Base-by-base conservation (phyloP, 2,888 invertebrate species). In the Microctonus hyperodae region DNA sequence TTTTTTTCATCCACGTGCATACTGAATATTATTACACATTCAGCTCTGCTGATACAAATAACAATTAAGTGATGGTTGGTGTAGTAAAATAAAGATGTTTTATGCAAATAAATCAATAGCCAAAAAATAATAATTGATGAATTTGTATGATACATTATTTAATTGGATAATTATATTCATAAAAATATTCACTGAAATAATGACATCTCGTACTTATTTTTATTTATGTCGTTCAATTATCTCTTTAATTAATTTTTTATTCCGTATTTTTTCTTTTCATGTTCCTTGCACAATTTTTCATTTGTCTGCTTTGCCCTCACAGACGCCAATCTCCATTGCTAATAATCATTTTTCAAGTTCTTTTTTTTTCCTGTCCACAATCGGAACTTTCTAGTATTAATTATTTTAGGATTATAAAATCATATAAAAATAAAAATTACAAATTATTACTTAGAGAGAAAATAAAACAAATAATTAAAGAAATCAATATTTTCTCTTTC, bases 101-200 rank as follows among this genome's bases (percentile, higher is more conserved):
- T 20, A 5, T n/a, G 16, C 7, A 44, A n/a, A 7, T 16, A n/a
- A 20, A 16, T 44, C 20, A 44, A 16, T n/a, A 44, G 0, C 44
- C n/a, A 5, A 7, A 44, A 7, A n/a, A 44, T 16, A 20, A 44
- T 20, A 20, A 44, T 20, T 44, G 16, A 44, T 44, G 33, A 31
- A 56, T 57, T 53, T 25, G 53, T 64, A 59, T 53, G 51, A 40
- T 58, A 63, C 53, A 67, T 31, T 16, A 31, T 51, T 62, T 6
- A 56, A 48, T 56, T 48, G 31, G 35, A 20, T 16, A 37, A 55
- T 28, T 25, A 53, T 53, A 25, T 10, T 25, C 25, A 53, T 53
- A n/a, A 6, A 25, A 53, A 25, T 25, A 53, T n/a, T 25, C 4
- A 25, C 28, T 53, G 25, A 13, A 22, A 23, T 53, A 13, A 53